These are phyloP conservation scores for Centrocercus urophasianus DNA, from an alignment of 2,113 vertebrate species.

Conservation along the genomic window DNA sequence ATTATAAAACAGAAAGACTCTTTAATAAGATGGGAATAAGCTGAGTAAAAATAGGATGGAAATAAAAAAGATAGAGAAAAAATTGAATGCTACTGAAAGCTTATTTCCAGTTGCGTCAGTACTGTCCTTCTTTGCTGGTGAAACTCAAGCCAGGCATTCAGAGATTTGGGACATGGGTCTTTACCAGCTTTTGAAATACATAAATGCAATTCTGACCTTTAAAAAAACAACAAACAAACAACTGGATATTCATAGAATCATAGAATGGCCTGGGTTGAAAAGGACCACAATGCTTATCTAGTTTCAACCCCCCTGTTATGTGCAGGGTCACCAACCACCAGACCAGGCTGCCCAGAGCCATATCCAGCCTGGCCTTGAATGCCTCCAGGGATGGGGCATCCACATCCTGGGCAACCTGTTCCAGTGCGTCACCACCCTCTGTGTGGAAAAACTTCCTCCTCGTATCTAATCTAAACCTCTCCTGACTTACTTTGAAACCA, in stretches of 20 bases:
- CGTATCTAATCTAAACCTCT: no score
- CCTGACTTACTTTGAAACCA: no score
- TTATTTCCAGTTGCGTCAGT: background rate
- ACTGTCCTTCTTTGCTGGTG: background rate
- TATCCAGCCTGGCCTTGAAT: no score
- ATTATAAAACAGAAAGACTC: background rate
- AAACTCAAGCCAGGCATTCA: background rate
- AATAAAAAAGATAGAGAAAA: background rate
- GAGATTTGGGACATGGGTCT: background rate
- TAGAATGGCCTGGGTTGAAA: no score
- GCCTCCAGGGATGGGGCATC: no score
- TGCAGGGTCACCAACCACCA: no score
- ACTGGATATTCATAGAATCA: background rate
- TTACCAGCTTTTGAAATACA: background rate
- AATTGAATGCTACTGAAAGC: background rate
- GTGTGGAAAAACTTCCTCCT: no score
- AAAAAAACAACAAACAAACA: background rate
- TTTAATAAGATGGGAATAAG: background rate
- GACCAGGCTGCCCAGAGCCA: no score
- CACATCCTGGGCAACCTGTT: no score
- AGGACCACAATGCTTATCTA: no score
- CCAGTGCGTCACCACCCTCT: no score
- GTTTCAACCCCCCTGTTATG: no score
- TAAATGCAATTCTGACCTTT: background rate
- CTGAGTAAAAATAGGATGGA: background rate